Base-by-base conservation (phyloP, 2,797 vertebrate genomes). In the Cryptoblepharus egeriae region DNA sequence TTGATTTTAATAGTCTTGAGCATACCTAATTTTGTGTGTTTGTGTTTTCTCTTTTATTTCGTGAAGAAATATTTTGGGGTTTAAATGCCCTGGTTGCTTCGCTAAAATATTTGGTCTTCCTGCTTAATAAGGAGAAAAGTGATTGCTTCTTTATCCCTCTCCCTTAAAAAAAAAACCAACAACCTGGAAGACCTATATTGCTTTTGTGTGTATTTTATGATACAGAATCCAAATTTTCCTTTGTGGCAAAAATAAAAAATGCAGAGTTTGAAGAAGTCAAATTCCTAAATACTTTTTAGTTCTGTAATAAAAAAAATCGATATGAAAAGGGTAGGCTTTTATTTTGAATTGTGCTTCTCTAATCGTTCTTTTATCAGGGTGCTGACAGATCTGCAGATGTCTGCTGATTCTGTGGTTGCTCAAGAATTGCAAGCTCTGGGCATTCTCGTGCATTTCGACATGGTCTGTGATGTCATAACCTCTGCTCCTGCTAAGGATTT, bases 371-470 rank as follows among this genome's bases (percentile, higher is more conserved):
- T 82, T 60, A 77, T 74, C 49, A 83, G 24, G 7, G 37, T 81
- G 55, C 32, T 32, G 69, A 68, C 49, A 60, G 63, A 18, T 39
- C 30, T 75, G 3, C 72, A 73, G 63, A 85, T 4, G 4, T 82
- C 79, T 72, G 6, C 24, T 73, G 82, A 39, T 81, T 81, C 71
- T 71, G 74, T 76, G 72, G 0, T 18, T 67, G 5, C 65, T 91
- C 49, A 5, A 1, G 80, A 58, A 79, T 82, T 86, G 57, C 5
- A 60, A 22, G 6, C 73, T 6, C 5, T 26, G 87, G 26, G 2
- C 42, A 35, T 3, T 82, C 45, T 79, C 35, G 3, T 74, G 20
- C 80, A 24, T 75, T 76, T 78, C 68, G 73, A 52, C 32, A 75
- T 16, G 37, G 63, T 58, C 22, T 61, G 61, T 69, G 37, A 82